Conservation (phyloP, 2,888 invertebrate species). For the Heteromyza rotundicornis region DNA sequence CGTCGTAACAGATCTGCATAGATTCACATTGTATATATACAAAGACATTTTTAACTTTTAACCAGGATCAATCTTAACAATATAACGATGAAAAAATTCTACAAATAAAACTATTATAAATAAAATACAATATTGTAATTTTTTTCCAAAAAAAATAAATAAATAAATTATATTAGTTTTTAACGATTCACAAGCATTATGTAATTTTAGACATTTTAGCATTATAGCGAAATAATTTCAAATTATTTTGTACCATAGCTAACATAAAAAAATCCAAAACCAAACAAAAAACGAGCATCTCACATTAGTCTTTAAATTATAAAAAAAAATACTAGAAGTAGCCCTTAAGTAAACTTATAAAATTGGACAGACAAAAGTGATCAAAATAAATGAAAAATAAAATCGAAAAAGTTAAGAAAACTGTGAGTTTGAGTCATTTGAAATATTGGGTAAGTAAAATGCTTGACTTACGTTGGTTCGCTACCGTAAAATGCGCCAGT, state of each 20-base stretch:
- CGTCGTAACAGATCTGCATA: too few relatives aligned
- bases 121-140: neutral
- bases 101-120: neutral
- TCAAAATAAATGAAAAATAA: conserved; percentile 5
- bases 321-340: neutral
- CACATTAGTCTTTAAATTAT: neutral
- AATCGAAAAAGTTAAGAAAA: neutral
- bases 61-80: neutral
- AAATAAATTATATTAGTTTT: neutral
- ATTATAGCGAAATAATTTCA: neutral
- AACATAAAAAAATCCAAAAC: neutral
- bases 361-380: neutral
- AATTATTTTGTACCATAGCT: conserved; percentile 6
- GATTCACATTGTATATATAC: neutral
- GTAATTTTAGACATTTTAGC: conserved; percentile 1
- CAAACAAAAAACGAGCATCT: neutral
- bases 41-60: neutral
- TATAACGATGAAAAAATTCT: neutral
- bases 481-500: too few relatives aligned
- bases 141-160: neutral
- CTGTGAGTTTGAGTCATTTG: too few relatives aligned
- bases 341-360: neutral
- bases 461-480: too few relatives aligned
- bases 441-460: too few relatives aligned
- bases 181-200: neutral